Evolutionary conservation across 2,888 invertebrate species (phyloP), one percentile per base, ranked within the genome.

Genomic region (Brenthis ino): DNA sequence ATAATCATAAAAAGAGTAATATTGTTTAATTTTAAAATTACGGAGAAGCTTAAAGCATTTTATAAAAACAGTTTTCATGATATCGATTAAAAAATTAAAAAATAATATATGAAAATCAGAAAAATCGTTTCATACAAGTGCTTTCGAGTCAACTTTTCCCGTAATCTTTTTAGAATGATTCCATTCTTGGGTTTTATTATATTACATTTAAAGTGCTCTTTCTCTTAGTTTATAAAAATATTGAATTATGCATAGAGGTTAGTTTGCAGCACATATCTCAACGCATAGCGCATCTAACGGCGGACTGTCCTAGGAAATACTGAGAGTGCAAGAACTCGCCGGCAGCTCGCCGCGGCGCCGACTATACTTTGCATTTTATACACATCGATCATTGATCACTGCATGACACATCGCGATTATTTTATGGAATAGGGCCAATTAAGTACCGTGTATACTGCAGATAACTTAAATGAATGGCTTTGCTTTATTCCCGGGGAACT

Each of bases 251-350:
- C n/a, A 51, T 51, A 8, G 6, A 37, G 6, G 12, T 33, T 11
- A 8, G 37, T 11, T 43, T 2, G 8, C 37, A 43, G 8, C 11
- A 43, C 37, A 43, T 43, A 28, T 48, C 6, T 6, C 48, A 16
- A 37, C 6, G 16, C 12, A 47, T 65, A 51, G 6, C 53, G 57
- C 61, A 37, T 43, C 61, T 57, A 65, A 58, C 63, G 63, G 66
- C 33, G 57, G 37, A n/a, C 66, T 57, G 12, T 51, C 43, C 37
- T 13, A 54, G 66, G 65, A 57, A 63, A 57, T 47, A 65, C 20
- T 47, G 61, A 20, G 47, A 16, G 48, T 47, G 55, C 51, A 63
- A 66, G 57, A 63, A 47, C 60, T 33, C 37, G 51, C 14, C 50
- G 20, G 64, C 54, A n/a, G n/a, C 51, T 51, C 6, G 37, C 51